Percentiles rank a stretch among this genome's conserved stretches.
Evolutionary conservation across 2,113 vertebrate species (phyloP).

Genomic region (Oryctolagus cuniculus): DNA sequence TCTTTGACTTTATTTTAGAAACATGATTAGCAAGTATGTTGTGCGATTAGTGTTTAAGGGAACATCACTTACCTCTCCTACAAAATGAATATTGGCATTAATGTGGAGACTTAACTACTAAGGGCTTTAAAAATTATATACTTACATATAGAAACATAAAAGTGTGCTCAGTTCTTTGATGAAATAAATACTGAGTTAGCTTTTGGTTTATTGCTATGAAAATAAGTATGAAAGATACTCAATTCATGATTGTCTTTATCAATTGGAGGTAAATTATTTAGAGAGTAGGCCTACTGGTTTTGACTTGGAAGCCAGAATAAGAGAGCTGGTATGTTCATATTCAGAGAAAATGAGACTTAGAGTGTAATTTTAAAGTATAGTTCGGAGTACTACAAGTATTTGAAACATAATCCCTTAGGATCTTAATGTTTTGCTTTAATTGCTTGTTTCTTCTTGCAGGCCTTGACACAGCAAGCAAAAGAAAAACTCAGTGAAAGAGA

Average conservation of each 20-base stretch:
- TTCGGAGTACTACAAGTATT: background rate
- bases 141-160: background rate
- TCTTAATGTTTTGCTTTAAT: constrained; percentile 31
- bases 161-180: background rate
- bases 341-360: background rate
- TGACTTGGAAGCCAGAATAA: background rate
- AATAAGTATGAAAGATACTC: background rate
- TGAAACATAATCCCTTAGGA: background rate
- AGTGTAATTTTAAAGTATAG: background rate
- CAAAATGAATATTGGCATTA: background rate
- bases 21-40: background rate
- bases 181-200: constrained; percentile 20
- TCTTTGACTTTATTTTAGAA: constrained; percentile 13
- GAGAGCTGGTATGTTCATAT: constrained; percentile 14
- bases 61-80: background rate
- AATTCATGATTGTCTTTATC: constrained; percentile 37
- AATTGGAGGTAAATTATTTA: background rate
- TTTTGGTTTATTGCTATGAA: constrained; percentile 18
- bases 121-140: constrained; percentile 14
- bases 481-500: constrained; percentile 79
- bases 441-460: constrained; percentile 38
- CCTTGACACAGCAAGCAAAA: constrained; percentile 77
- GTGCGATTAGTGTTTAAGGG: background rate
- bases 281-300: background rate
- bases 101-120: background rate